Conservation (phyloP, 2,113 vertebrate species). For the Calonectris borealis region DNA sequence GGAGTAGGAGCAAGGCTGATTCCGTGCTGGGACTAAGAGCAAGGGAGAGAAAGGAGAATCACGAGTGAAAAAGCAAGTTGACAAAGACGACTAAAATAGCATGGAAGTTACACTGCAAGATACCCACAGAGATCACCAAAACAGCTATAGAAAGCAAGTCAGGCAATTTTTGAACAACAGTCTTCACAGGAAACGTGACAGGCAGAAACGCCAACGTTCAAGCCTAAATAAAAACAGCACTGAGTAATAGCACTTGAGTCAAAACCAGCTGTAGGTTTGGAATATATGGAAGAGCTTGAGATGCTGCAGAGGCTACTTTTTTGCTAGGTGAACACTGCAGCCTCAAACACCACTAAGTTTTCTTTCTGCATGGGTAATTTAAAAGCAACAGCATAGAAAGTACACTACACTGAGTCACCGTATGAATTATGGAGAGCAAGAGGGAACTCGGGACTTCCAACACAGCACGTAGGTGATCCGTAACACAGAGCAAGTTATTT, state of each 20-base stretch:
- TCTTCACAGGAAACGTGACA: not conserved
- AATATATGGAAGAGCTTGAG: not conserved
- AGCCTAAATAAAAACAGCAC: not conserved
- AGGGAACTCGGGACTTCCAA: not conserved
- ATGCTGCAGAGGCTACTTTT: not conserved
- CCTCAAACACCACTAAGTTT: slow-evolving; percentile 33
- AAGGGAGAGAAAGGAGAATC: not conserved
- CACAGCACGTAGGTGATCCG: not conserved
- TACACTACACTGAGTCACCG: slow-evolving; percentile 3
- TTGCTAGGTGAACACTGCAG: not conserved
- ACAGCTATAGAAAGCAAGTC: not conserved
- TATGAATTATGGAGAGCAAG: slow-evolving; percentile 52
- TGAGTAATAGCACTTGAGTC: not conserved
- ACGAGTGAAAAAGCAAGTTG: not conserved
- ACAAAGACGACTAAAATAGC: not conserved
- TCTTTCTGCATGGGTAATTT: slow-evolving; percentile 56
- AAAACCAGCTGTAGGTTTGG: not conserved
- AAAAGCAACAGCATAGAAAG: slow-evolving; percentile 58
- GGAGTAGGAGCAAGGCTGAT: not conserved
- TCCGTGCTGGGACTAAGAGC: not conserved
- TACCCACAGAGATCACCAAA: not conserved
- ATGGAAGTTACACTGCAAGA: not conserved
- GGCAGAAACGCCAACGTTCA: not conserved
- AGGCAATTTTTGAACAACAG: not conserved
- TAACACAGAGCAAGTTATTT: slow-evolving; percentile 3